These are phyloP conservation scores for Dynastes hyllus DNA, from an alignment of 2,888 invertebrate species.

Conservation along the genomic window DNA sequence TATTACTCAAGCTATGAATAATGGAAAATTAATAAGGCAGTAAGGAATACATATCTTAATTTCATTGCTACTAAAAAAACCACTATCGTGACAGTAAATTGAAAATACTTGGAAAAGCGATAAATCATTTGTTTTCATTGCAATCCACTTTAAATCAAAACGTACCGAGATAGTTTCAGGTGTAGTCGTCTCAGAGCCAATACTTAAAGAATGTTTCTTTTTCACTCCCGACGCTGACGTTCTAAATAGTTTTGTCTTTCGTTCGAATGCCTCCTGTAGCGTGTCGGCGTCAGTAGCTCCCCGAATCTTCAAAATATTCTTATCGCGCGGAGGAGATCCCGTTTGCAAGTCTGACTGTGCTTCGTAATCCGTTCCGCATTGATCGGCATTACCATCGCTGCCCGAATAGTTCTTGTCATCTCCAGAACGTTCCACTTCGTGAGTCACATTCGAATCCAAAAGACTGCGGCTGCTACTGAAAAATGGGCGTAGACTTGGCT, in stretches of 20 bases:
- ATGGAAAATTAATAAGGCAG: no score
- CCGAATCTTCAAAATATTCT: constrained; percentile 64
- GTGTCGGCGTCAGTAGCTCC: constrained; percentile 65
- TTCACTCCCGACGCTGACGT: constrained; percentile 76
- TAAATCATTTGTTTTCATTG: no score
- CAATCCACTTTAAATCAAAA: no score
- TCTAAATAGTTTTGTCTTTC: constrained; percentile 79
- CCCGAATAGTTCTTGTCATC: constrained; percentile 72
- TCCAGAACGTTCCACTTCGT: constrained; percentile 61
- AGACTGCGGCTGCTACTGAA: constrained; percentile 93
- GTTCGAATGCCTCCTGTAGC: constrained; percentile 67
- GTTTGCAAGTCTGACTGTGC: constrained; percentile 79
- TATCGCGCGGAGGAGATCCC: constrained; percentile 74
- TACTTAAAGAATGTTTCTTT: constrained; percentile 79
- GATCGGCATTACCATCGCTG: constrained; percentile 73
- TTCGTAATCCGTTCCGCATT: constrained; percentile 80
- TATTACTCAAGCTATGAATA: no score
- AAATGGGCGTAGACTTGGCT: constrained; percentile 95
- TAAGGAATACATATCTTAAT: no score
- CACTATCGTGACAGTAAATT: no score
- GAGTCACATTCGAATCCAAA: constrained; percentile 65
- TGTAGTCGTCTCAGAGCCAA: constrained; percentile 71
- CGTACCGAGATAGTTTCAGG: constrained; percentile 65
- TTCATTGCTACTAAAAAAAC: no score
- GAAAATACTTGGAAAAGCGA: no score